Percentiles rank a stretch among this genome's conserved stretches.
Evolutionary conservation across 2,797 vertebrate genomes (phyloP).

Genomic region (Trematomus bernacchii): DNA sequence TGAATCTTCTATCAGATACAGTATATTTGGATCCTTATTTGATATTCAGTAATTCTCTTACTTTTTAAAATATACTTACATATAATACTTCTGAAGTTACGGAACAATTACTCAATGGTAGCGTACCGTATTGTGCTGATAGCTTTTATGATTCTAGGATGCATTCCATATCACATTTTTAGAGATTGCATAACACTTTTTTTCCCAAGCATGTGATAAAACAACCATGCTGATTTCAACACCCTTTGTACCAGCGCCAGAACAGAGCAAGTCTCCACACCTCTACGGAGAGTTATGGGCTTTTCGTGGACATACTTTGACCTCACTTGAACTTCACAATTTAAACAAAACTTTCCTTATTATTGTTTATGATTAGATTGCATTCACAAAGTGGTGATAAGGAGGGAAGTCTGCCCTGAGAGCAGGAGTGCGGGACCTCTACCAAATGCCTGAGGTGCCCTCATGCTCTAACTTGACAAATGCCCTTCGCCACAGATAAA

Average conservation of each 20-base stretch:
- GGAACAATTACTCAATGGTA: constrained; percentile 5
- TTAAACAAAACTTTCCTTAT: constrained; percentile 67
- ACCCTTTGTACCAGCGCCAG: constrained; percentile 37
- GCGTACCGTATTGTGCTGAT: neutral
- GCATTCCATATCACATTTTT: constrained; percentile 18
- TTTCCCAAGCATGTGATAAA: constrained; percentile 33
- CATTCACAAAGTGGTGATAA: constrained; percentile 64
- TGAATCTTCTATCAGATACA: neutral
- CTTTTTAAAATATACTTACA: neutral
- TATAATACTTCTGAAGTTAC: neutral
- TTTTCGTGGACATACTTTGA: constrained; percentile 56
- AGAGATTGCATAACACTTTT: constrained; percentile 26
- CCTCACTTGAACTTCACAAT: constrained; percentile 54
- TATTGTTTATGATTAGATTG: constrained; percentile 76
- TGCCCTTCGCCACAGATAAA: constrained; percentile 26
- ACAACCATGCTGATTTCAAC: constrained; percentile 40
- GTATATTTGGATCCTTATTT: neutral
- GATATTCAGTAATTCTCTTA: neutral
- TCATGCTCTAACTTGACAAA: constrained; percentile 42
- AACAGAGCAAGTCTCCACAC: constrained; percentile 30
- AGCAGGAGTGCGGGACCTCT: constrained; percentile 37
- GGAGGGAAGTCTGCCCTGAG: constrained; percentile 48
- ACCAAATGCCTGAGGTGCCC: constrained; percentile 46
- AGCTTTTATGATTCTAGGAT: constrained; percentile 19
- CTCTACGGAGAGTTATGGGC: constrained; percentile 31